Percentiles rank a stretch among this genome's conserved stretches.
Conservation (phyloP, 2,888 invertebrate genomes). For the Cantharis flavilabris region DNA sequence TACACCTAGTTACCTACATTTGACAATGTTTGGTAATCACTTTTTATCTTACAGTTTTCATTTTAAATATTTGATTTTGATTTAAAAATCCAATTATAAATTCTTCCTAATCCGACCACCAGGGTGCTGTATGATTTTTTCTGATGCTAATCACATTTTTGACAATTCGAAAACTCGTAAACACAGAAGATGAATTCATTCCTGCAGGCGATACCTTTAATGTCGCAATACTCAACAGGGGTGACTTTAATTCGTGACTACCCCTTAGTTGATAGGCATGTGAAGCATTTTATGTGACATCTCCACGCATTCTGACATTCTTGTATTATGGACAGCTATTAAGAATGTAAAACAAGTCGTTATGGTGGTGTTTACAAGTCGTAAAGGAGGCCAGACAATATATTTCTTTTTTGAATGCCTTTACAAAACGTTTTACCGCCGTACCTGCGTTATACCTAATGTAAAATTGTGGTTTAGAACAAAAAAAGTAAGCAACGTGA, state of each 20-base stretch:
- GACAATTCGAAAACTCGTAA: neutral
- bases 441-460: conserved; percentile 34
- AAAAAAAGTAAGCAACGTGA: conserved; percentile 8
- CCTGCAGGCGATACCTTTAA: neutral
- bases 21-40: neutral
- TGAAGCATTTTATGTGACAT: conserved; percentile 38
- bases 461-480: conserved; percentile 31
- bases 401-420: conserved; percentile 38
- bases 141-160: neutral
- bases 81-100: neutral
- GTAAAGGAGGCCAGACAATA: conserved; percentile 43
- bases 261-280: conserved; percentile 32
- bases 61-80: neutral
- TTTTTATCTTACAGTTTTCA: neutral
- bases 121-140: neutral
- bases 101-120: neutral
- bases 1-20: neutral
- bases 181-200: neutral
- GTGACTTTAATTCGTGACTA: conserved; percentile 10
- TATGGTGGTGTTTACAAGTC: conserved; percentile 44
- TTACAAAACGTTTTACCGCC: conserved; percentile 26
- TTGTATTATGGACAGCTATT: conserved; percentile 37
- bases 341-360: conserved; percentile 43
- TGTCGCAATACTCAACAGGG: conserved; percentile 2
- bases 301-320: conserved; percentile 34